Base-by-base conservation (phyloP, 2,888 invertebrate species). In the Oxystoma pomonae region DNA sequence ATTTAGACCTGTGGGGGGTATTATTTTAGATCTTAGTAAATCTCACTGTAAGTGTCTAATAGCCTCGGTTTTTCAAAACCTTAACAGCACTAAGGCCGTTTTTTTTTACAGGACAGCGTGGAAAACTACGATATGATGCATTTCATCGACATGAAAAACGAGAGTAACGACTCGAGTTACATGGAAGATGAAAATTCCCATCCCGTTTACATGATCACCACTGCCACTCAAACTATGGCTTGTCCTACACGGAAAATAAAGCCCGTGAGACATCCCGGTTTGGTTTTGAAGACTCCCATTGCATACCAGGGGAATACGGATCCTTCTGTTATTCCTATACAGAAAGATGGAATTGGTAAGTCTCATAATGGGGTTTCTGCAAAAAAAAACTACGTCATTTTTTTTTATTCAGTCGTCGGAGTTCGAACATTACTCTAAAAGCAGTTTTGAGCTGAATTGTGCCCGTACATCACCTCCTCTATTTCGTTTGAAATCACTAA, bases 281-380 rank as follows among this genome's bases (percentile, higher is more conserved):
- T 90, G 66, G 88, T 90, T 72, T 80, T 90, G 69, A 90, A 90
- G 79, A 90, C 90, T 68, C 90, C 90, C 64, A 90, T 90, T 69
- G 90, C 90, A 58, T 90, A 90, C 81, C 88, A 90, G 76, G 87
- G 89, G 73, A 88, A 89, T 77, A 89, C 90, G 62, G 92, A 94
- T 82, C 86, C 92, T 65, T 90, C 91, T 68, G 91, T 93, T 75
- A 89, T 94, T 81, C 94, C 94, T 61, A 90, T 94, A 76, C 88
- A 90, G 80, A 92, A 90, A 81, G 92, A 94, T 80, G 93, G 91
- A 81, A 94, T 93, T 83, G 93, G 94, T 93, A 83, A 86, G 87
- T 80, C 35, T 35, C 12, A n/a, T n/a, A n/a, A n/a, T n/a, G n/a
- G n/a, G n/a, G n/a, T n/a, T n/a, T n/a, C n/a, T n/a, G n/a, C n/a